phyloP scores from a whole-genome alignment of 2,113 vertebrate species.

The Rhynchomys soricoides region DNA sequence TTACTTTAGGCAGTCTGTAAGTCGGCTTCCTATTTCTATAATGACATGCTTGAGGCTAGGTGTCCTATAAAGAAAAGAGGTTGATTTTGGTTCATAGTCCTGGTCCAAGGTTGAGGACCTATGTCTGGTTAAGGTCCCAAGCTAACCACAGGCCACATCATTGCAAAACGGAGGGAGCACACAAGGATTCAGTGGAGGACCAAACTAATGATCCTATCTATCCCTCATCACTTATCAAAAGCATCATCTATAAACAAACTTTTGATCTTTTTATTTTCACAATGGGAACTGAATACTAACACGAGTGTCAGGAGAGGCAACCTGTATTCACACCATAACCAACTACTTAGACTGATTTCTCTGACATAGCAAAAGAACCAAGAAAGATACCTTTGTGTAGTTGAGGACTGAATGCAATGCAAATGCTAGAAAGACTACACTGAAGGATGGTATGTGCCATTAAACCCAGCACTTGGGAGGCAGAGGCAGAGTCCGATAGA shows the following conservation, averaged over 20 bases:
- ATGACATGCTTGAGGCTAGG: background rate
- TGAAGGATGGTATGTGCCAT: fast-evolving
- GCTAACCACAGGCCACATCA: background rate
- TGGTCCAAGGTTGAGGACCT: background rate
- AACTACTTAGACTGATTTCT: background rate
- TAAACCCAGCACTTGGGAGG: background rate
- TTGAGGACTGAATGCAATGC: background rate
- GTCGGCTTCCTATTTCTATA: background rate
- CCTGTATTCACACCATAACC: background rate
- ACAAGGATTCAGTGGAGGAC: background rate
- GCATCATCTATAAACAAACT: background rate
- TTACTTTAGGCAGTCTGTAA: background rate
- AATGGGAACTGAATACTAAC: background rate
- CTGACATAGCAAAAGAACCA: background rate
- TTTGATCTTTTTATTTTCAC: background rate
- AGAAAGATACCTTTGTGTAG: background rate
- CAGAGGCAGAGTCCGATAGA: too few species aligned
- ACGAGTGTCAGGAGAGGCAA: background rate
- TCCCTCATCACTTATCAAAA: background rate
- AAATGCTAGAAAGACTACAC: background rate
- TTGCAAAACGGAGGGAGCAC: background rate
- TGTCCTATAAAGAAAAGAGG: background rate
- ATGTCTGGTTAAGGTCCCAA: background rate
- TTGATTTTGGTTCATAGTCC: background rate
- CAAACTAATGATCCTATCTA: background rate